phyloP scores from a whole-genome alignment of 2,888 invertebrate species.

The Coenonympha glycerion region DNA sequence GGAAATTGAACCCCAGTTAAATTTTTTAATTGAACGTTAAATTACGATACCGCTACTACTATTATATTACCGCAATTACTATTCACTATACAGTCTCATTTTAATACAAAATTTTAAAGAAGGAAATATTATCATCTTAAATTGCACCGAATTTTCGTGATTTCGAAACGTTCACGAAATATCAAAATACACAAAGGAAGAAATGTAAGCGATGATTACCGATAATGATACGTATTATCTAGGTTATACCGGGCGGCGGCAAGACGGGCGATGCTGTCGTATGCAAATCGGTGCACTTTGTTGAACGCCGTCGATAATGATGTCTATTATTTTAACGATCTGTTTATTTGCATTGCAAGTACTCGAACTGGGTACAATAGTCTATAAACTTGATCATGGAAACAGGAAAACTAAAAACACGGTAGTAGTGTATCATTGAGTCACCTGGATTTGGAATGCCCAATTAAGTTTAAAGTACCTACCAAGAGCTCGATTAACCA shows the following conservation, averaged over 20 bases:
- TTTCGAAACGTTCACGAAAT: neutral
- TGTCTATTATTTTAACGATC: slow-evolving; percentile 25
- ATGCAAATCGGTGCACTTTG: slow-evolving; percentile 50
- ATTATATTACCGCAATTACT: no score
- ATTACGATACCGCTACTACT: no score
- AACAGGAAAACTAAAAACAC: neutral
- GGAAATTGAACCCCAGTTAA: no score
- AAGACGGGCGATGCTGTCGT: slow-evolving; percentile 39
- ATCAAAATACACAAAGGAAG: slow-evolving; percentile 16
- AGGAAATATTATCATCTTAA: no score
- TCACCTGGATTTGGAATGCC: no score
- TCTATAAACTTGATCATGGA: slow-evolving; percentile 8
- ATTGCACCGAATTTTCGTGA: neutral
- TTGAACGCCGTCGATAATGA: slow-evolving; percentile 43
- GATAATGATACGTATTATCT: slow-evolving; percentile 37
- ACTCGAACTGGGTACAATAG: slow-evolving; percentile 1
- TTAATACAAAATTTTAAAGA: no score
- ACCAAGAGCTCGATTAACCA: neutral
- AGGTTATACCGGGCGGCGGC: slow-evolving; percentile 39
- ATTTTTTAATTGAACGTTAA: no score
- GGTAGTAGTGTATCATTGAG: no score
- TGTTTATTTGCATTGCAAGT: slow-evolving; percentile 26
- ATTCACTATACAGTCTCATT: no score
- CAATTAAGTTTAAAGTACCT: neutral
- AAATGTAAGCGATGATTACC: slow-evolving; percentile 34